Evolutionary conservation across 2,888 invertebrate species (phyloP).

Genomic region (Portevinia maculata): DNA sequence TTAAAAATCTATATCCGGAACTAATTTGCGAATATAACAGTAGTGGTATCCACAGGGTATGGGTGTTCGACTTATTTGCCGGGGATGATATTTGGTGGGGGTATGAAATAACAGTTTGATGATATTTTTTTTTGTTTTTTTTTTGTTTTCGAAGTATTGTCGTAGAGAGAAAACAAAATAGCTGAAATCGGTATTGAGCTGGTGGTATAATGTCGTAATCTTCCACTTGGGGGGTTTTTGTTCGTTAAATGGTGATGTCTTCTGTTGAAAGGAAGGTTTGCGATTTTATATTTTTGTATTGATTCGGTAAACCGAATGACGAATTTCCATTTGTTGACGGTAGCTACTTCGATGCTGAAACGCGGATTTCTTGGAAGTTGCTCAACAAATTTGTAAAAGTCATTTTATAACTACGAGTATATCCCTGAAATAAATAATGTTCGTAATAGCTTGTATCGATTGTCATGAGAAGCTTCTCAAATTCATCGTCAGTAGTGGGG

Average conservation of each 20-base stretch:
- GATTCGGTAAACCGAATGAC: too few relatives aligned
- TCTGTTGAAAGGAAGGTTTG: neutral
- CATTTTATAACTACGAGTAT: too few relatives aligned
- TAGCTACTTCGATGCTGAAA: too few relatives aligned
- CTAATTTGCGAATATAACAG: slow-evolving; percentile 61
- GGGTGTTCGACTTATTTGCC: slow-evolving; percentile 47
- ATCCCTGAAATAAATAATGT: too few relatives aligned
- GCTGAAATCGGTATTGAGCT: slow-evolving; percentile 2
- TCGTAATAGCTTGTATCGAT: too few relatives aligned
- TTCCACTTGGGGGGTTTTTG: neutral
- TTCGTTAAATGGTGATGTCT: neutral
- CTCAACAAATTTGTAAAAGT: too few relatives aligned
- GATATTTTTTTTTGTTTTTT: neutral
- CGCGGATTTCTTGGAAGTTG: too few relatives aligned
- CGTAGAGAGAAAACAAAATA: neutral
- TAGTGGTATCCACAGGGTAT: slow-evolving; percentile 46
- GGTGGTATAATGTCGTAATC: slow-evolving; percentile 15
- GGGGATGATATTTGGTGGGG: slow-evolving; percentile 53
- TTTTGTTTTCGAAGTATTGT: neutral
- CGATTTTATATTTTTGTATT: too few relatives aligned
- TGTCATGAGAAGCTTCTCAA: too few relatives aligned
- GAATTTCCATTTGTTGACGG: too few relatives aligned
- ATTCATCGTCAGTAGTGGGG: too few relatives aligned
- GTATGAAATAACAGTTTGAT: slow-evolving; percentile 51
- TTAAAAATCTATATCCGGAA: slow-evolving; percentile 72